Conservation (phyloP, 2,888 invertebrate species). For the Thalpophila matura region DNA sequence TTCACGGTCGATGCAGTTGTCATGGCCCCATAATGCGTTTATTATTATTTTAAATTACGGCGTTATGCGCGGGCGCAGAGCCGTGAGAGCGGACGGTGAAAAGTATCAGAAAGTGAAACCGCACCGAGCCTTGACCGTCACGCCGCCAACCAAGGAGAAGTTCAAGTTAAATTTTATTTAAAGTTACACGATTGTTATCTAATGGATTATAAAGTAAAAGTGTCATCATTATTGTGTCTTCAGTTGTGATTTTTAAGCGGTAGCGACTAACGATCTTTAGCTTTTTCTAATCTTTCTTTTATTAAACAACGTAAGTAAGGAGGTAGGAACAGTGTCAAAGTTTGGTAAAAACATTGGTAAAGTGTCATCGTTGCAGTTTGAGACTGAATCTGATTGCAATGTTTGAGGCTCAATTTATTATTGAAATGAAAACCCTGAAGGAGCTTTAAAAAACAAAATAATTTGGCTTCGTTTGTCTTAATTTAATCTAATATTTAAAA, state of each 20-base stretch:
- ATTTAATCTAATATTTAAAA: too few species aligned
- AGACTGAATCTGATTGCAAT: too few species aligned
- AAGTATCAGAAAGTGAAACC: slow-evolving; percentile 88
- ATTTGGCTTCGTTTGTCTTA: too few species aligned
- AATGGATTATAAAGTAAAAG: slow-evolving; percentile 60
- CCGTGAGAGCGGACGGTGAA: slow-evolving; percentile 84
- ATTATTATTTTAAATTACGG: slow-evolving; percentile 50
- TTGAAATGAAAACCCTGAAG: too few species aligned
- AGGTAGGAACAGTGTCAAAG: too few species aligned
- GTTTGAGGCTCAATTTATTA: too few species aligned
- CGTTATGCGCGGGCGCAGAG: slow-evolving; percentile 45
- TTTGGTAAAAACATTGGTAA: too few species aligned
- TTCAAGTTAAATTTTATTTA: slow-evolving; percentile 57
- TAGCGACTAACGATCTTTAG: too few species aligned
- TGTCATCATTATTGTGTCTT: slow-evolving; percentile 49
- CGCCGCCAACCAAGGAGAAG: slow-evolving; percentile 65
- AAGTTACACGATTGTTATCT: slow-evolving; percentile 61
- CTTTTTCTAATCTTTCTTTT: slow-evolving; percentile 2
- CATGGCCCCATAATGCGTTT: slow-evolving; percentile 61
- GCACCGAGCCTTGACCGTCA: slow-evolving; percentile 86
- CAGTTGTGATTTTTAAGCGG: slow-evolving; percentile 30
- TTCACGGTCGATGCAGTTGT: slow-evolving; percentile 69
- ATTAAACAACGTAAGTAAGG: not conserved
- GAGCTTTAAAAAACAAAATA: too few species aligned
- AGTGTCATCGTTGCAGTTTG: too few species aligned